A percentile compares a stretch with the other conserved stretches of the same genome.
Conservation (phyloP, 2,113 vertebrate species). For the Lepus europaeus region DNA sequence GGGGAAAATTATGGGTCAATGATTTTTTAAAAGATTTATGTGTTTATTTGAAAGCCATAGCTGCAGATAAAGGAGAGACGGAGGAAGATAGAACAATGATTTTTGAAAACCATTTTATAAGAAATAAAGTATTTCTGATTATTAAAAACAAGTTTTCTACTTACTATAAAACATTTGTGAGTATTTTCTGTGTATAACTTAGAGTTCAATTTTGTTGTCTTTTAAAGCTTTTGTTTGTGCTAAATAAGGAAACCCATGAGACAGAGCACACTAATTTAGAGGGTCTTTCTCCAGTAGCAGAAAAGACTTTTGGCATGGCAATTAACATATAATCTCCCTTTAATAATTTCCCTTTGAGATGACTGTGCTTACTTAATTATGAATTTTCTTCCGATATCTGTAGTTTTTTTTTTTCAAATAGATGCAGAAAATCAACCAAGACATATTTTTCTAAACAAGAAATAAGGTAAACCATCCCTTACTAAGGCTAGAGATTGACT, state of each 20-base stretch:
- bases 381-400: constrained; percentile 15
- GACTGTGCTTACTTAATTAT: constrained; percentile 20
- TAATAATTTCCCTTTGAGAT: constrained; percentile 36
- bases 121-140: background rate
- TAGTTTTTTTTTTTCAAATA: constrained; percentile 41
- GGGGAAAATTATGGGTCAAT: background rate
- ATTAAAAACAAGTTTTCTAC: background rate
- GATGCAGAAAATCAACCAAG: constrained; percentile 46
- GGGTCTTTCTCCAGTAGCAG: background rate
- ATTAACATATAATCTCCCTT: constrained; percentile 3
- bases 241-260: constrained; percentile 32
- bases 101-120: background rate
- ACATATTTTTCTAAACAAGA: constrained; percentile 63
- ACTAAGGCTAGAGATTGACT: constrained; percentile 46
- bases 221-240: constrained; percentile 3
- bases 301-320: background rate
- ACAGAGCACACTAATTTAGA: constrained; percentile 6
- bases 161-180: background rate
- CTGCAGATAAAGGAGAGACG: too few relatives aligned
- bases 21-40: too few relatives aligned
- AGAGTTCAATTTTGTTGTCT: background rate
- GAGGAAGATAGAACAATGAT: too few relatives aligned
- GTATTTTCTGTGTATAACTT: background rate
- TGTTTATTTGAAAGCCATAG: too few relatives aligned
- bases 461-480: constrained; percentile 54